Evolutionary conservation across 2,797 vertebrate species (phyloP).

Genomic region (Enteromius unitaeniatus): DNA sequence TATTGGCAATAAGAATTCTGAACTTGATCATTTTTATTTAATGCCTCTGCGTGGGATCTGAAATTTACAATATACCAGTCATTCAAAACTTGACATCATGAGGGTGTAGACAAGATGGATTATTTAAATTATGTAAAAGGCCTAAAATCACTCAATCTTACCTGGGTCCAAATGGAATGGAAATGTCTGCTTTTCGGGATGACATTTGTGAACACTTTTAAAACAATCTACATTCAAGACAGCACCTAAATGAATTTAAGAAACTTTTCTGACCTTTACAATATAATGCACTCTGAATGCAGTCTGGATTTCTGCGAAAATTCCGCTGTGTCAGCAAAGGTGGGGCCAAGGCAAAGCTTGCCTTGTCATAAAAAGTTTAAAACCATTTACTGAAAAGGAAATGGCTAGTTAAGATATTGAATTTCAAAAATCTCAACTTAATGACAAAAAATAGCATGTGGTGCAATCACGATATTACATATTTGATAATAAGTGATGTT

Average conservation of each 20-base stretch:
- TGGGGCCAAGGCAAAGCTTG: not conserved
- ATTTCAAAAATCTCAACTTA: not conserved
- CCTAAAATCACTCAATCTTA: not conserved
- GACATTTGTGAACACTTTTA: not conserved
- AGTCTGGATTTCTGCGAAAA: not conserved
- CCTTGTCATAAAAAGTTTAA: not conserved
- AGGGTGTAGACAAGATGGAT: slow-evolving; percentile 5
- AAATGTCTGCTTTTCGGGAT: not conserved
- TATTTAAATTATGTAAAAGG: slow-evolving; percentile 7
- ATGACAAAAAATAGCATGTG: not conserved
- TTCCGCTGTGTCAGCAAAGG: slow-evolving; percentile 10
- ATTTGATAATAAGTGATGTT: not conserved
- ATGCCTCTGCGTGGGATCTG: slow-evolving; percentile 35
- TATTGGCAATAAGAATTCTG: slow-evolving; percentile 44
- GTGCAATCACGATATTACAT: not conserved
- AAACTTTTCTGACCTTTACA: slow-evolving; percentile 12
- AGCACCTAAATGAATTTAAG: not conserved
- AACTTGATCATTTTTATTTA: slow-evolving; percentile 46
- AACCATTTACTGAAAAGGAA: not conserved
- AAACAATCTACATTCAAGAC: slow-evolving; percentile 5
- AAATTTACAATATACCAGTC: slow-evolving; percentile 41
- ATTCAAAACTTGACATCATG: slow-evolving; percentile 31
- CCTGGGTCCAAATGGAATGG: not conserved
- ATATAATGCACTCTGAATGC: not conserved
- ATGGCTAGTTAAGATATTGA: not conserved